phyloP scores from a whole-genome alignment of 2,888 invertebrate genomes.

The Philereme transversata region DNA sequence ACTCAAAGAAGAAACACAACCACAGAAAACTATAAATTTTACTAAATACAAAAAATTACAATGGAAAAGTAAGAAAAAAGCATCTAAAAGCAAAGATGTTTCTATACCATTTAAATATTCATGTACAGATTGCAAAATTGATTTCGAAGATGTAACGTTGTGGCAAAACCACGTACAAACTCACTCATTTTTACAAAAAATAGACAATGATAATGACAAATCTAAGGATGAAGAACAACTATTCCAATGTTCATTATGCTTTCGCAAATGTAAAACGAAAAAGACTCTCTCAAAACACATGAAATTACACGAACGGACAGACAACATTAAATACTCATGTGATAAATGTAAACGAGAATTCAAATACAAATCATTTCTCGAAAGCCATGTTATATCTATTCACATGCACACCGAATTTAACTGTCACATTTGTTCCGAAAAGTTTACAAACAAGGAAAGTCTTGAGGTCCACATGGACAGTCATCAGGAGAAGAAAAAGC shows the following conservation, averaged over 20 bases:
- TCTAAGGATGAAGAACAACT: constrained; percentile 33
- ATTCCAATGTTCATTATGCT: constrained; percentile 63
- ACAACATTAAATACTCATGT: constrained; percentile 57
- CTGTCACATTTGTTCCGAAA: constrained; percentile 73
- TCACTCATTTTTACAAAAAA: constrained; percentile 1
- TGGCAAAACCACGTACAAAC: constrained; percentile 11
- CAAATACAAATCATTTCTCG: constrained; percentile 80
- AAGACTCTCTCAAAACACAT: constrained; percentile 60
- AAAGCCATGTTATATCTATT: constrained; percentile 75
- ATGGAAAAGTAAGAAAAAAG: constrained; percentile 14
- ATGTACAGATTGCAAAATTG: constrained; percentile 13
- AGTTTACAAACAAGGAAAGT: constrained; percentile 67
- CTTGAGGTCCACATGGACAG: constrained; percentile 73
- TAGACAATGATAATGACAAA: background rate
- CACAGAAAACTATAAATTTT: constrained; percentile 38
- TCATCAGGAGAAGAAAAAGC: constrained; percentile 73
- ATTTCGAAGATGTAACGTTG: background rate
- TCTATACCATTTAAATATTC: constrained; percentile 4
- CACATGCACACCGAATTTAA: constrained; percentile 73
- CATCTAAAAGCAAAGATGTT: background rate
- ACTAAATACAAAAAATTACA: constrained; percentile 11
- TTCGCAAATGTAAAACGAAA: constrained; percentile 65
- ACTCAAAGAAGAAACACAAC: constrained; percentile 24
- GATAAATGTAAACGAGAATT: constrained; percentile 78
- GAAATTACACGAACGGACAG: constrained; percentile 58